Percentiles rank a stretch among this genome's conserved stretches.
phyloP scores from a whole-genome alignment of 2,113 vertebrate genomes.

The Lophotis ruficrista region DNA sequence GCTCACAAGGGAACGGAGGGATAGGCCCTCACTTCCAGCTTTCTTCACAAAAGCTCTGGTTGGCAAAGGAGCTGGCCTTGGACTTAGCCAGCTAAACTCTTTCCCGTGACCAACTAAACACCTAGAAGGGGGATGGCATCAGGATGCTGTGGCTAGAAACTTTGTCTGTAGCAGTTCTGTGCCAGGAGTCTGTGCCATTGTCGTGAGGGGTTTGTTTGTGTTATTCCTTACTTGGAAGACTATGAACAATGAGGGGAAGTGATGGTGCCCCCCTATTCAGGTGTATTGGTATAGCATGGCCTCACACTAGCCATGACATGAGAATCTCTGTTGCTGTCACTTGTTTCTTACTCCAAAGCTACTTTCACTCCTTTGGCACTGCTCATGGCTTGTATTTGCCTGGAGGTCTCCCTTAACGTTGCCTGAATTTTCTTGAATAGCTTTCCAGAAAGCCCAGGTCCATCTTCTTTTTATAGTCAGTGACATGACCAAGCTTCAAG shows the following conservation, averaged over 20 bases:
- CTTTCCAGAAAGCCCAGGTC: background rate
- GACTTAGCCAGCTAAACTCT: background rate
- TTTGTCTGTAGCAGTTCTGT: background rate
- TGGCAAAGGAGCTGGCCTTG: rapidly evolving
- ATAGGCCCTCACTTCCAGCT: background rate
- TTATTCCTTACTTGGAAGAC: background rate
- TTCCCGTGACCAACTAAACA: background rate
- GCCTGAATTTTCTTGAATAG: background rate
- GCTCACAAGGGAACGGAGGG: background rate
- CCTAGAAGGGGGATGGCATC: background rate
- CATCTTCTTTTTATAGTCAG: background rate
- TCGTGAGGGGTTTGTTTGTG: background rate
- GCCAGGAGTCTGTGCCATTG: background rate
- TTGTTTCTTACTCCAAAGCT: background rate
- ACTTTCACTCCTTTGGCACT: background rate
- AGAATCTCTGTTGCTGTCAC: background rate
- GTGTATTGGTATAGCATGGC: background rate
- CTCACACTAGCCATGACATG: background rate
- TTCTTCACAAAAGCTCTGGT: background rate
- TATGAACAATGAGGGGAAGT: background rate
- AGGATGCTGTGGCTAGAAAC: background rate
- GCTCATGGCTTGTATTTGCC: background rate
- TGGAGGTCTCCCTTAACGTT: background rate
- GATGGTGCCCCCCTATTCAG: too few relatives aligned
- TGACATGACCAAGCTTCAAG: background rate